Percentiles rank a stretch among this genome's conserved stretches.
phyloP scores from a whole-genome alignment of 2,888 invertebrate genomes.

The Lumbricus terrestris region DNA sequence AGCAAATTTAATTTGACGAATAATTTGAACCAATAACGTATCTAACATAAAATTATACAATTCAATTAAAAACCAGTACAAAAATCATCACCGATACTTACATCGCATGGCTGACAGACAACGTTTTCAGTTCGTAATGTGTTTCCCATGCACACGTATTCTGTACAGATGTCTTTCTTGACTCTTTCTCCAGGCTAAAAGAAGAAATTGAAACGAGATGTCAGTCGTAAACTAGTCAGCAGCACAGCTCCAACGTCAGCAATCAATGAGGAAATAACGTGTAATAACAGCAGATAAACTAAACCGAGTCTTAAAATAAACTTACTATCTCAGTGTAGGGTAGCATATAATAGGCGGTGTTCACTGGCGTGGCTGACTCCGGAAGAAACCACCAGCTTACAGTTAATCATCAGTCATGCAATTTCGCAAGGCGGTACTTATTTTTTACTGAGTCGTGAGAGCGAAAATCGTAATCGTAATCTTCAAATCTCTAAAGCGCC shows the following conservation, averaged over 20 bases:
- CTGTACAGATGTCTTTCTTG: background rate
- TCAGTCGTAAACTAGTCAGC: background rate
- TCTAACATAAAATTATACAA: background rate
- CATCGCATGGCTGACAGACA: conserved; percentile 21
- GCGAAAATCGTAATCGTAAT: background rate
- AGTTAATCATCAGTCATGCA: no score
- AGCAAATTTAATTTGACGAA: background rate
- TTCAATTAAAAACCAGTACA: background rate
- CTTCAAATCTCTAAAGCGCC: no score
- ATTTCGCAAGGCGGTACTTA: background rate
- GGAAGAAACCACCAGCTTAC: background rate
- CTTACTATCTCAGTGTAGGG: no score
- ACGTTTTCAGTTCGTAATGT: background rate
- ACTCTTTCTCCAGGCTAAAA: conserved; percentile 19
- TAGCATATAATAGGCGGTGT: background rate
- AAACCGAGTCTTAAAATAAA: no score
- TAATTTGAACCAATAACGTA: background rate
- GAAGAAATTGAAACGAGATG: background rate
- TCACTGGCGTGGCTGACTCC: background rate
- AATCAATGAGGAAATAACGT: background rate
- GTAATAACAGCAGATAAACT: background rate
- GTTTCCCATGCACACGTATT: conserved; percentile 19
- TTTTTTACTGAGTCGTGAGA: background rate
- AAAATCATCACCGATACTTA: background rate
- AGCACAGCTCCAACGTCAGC: background rate